Evolutionary conservation across 1,140 invertebrate species (phyloP).

Genomic region (Drosophila rufa): DNA sequence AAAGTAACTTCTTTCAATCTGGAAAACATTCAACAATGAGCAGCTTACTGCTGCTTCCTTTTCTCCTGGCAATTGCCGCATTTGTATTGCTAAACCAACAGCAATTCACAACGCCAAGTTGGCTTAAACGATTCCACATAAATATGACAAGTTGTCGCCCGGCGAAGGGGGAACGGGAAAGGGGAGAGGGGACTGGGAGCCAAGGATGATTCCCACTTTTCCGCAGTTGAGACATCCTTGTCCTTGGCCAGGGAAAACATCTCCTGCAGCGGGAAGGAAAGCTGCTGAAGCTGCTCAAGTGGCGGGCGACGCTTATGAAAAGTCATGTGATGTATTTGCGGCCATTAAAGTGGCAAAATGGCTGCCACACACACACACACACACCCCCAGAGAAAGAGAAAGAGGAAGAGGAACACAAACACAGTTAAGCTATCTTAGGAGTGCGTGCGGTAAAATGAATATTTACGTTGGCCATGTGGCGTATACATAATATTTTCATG

Average conservation of each 20-base stretch:
- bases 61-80: slow-evolving; percentile 59
- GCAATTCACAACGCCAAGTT: slow-evolving; percentile 49
- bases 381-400: not conserved
- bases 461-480: slow-evolving; percentile 76
- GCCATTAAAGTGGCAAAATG: slow-evolving; percentile 79
- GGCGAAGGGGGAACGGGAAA: slow-evolving; percentile 10
- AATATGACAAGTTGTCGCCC: slow-evolving; percentile 73
- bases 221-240: slow-evolving; percentile 42
- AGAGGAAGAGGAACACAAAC: slow-evolving; percentile 12
- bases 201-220: slow-evolving; percentile 45
- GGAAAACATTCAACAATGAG: slow-evolving; percentile 34
- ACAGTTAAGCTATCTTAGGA: slow-evolving; percentile 40
- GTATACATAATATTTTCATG: slow-evolving; percentile 77
- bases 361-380: slow-evolving; percentile 37
- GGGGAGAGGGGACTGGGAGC: not conserved
- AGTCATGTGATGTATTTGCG: slow-evolving; percentile 80
- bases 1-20: slow-evolving; percentile 52
- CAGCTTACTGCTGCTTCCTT: slow-evolving; percentile 9
- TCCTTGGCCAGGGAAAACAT: slow-evolving; percentile 51
- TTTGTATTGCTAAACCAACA: slow-evolving; percentile 57
- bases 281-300: slow-evolving; percentile 52
- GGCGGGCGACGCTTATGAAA: slow-evolving; percentile 72
- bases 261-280: slow-evolving; percentile 17
- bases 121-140: slow-evolving; percentile 74
- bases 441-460: slow-evolving; percentile 67